Evolutionary conservation across 2,113 vertebrate genomes (phyloP).

Genomic region (Turdus rufiventris): DNA sequence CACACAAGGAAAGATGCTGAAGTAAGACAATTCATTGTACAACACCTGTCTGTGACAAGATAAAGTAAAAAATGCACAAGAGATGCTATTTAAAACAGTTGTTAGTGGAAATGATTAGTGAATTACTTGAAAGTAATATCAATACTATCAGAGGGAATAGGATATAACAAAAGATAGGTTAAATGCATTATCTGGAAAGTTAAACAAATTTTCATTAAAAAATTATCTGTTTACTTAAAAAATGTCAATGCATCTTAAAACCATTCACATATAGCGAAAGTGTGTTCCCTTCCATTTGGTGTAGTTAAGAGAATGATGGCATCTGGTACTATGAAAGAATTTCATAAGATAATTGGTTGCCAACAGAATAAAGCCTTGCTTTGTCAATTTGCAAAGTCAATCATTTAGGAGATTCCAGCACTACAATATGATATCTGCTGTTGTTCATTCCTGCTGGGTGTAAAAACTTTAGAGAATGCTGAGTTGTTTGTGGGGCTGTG

Average conservation of each 20-base stretch:
- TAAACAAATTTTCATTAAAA: not conserved
- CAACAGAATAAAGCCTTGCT: not conserved
- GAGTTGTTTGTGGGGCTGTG: not conserved
- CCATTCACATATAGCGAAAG: not conserved
- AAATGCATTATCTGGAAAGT: not conserved
- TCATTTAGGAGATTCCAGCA: not conserved
- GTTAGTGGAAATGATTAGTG: not conserved
- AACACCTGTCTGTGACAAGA: not conserved
- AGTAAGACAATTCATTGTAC: not conserved
- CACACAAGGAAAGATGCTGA: not conserved
- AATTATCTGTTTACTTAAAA: not conserved
- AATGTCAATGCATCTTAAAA: not conserved
- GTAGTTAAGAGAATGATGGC: not conserved
- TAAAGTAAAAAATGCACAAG: not conserved
- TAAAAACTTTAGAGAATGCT: not conserved
- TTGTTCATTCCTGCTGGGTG: not conserved
- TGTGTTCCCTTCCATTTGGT: not conserved
- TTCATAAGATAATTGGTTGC: not conserved
- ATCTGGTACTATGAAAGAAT: not conserved
- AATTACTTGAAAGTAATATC: not conserved
- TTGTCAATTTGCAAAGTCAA: not conserved
- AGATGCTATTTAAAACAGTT: not conserved
- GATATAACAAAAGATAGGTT: not conserved
- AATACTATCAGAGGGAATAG: not conserved
- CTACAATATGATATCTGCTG: not conserved